Evolutionary conservation across 2,113 vertebrate genomes (phyloP).

Genomic region (Spea bombifrons): DNA sequence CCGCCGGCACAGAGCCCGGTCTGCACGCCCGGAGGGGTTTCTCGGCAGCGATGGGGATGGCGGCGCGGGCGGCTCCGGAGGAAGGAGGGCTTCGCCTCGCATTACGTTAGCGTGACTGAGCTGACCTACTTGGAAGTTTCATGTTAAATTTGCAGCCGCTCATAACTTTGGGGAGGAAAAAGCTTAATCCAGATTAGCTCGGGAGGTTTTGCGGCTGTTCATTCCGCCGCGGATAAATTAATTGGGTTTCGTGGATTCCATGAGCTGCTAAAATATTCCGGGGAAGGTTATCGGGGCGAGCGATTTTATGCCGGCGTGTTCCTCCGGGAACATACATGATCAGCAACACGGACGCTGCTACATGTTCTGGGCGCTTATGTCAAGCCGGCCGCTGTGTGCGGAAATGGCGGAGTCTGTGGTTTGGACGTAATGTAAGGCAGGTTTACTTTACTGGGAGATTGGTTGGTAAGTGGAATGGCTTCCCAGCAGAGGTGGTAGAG

Average conservation of each 20-base stretch:
- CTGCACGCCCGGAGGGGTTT: not conserved
- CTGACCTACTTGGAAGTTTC: conserved; percentile 45
- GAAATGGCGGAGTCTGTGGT: no score
- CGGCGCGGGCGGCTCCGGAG: not conserved
- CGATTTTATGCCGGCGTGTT: no score
- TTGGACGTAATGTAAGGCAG: no score
- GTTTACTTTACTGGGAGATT: no score
- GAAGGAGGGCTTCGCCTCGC: not conserved
- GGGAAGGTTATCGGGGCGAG: not conserved
- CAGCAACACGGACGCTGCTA: no score
- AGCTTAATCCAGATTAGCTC: conserved; percentile 44
- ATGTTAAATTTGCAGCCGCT: conserved; percentile 34
- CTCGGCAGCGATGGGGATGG: no score
- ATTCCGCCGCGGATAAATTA: conserved; percentile 26
- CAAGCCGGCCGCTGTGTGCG: no score
- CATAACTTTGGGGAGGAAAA: conserved; percentile 39
- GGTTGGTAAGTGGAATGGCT: no score
- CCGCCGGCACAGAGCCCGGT: no score
- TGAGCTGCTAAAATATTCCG: not conserved
- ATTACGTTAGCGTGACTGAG: conserved; percentile 26
- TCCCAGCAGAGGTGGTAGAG: no score
- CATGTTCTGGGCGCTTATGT: no score
- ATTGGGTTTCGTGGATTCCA: conserved; percentile 11
- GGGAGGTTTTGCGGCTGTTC: conserved; percentile 31
- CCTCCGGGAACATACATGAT: no score